Evolutionary conservation across 2,113 vertebrate species (phyloP), one percentile per base, ranked within the genome.

Genomic region (Anhinga anhinga): DNA sequence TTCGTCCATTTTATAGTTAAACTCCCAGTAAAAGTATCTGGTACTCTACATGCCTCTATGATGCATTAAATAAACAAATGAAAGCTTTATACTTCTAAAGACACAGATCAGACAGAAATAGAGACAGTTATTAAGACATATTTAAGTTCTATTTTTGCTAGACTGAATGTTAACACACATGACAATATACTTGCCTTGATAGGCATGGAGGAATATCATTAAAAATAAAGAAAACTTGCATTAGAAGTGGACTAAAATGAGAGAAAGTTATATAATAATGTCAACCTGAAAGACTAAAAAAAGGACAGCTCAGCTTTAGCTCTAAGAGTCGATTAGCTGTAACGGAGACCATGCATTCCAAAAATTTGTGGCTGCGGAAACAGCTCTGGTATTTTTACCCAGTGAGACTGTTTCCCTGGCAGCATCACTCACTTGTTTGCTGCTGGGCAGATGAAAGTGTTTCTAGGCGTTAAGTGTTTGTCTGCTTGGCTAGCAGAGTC

Each of bases 331-430:
- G 12, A 77, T 47, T 38, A 69, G 20, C 45, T 82, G 49, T 45
- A 79, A 94, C 66, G 29, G 67, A 72, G 69, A 89, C 45, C 4
- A 53, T 11, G 32, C 58, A 77, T 91, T 94, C 84, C 77, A 82
- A 67, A 94, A 65, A 73, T 19, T 61, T 94, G 91, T 72, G 81
- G 86, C 78, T 95, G 66, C 50, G 40, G 86, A 82, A 93, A 90
- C 74, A 91, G 81, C 70, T 80, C 45, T 73, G 50, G 47, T 76
- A 95, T 97, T 96, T 97, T 95, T 55, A 92, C 61, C 15, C 86
- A 95, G 29, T 69, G 71, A 4, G 78, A 80, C 55, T 44, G 70
- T 73, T 95, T 91, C 88, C 84, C 80, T 82, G 73, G 72, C 53
- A 90, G 89, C 38, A 82, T 50, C 49, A 70, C 21, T 79, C 44